phyloP scores from a whole-genome alignment of 1,140 invertebrate genomes.

The Zaprionus camerounensis region DNA sequence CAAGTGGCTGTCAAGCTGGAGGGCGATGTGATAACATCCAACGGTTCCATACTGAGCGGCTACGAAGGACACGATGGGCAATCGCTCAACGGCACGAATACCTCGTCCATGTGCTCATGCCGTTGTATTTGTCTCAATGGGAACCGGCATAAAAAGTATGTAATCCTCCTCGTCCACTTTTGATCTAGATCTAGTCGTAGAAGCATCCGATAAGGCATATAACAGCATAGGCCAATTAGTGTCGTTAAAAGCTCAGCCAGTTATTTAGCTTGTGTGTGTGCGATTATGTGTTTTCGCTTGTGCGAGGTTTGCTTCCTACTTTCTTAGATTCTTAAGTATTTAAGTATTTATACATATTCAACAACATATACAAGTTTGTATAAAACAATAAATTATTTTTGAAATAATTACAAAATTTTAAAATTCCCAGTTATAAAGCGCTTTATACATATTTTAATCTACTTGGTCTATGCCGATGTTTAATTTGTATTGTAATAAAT shows the following conservation, averaged over 20 bases:
- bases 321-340: too few species aligned
- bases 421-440: neutral
- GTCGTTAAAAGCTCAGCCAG: neutral
- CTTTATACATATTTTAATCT: neutral
- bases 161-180: constrained; percentile 35
- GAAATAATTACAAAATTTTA: too few species aligned
- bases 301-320: constrained; percentile 8
- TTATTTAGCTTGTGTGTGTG: constrained; percentile 7
- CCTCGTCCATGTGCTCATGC: constrained; percentile 91
- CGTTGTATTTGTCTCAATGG: constrained; percentile 90
- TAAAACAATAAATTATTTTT: too few species aligned
- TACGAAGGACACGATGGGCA: constrained; percentile 86
- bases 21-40: constrained; percentile 97
- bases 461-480: neutral
- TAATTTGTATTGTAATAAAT: neutral
- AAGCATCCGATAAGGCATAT: constrained; percentile 10
- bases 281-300: constrained; percentile 7
- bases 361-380: too few species aligned
- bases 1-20: constrained; percentile 95
- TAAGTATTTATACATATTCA: too few species aligned
- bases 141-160: constrained; percentile 86
- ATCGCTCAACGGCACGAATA: constrained; percentile 86
- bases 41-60: constrained; percentile 92
- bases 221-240: constrained; percentile 38
- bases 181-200: constrained; percentile 22